Percentiles rank a stretch among this genome's conserved stretches.
These are phyloP conservation scores for Conistra vaccinii DNA, from an alignment of 2,888 invertebrate species.

Conservation along the genomic window DNA sequence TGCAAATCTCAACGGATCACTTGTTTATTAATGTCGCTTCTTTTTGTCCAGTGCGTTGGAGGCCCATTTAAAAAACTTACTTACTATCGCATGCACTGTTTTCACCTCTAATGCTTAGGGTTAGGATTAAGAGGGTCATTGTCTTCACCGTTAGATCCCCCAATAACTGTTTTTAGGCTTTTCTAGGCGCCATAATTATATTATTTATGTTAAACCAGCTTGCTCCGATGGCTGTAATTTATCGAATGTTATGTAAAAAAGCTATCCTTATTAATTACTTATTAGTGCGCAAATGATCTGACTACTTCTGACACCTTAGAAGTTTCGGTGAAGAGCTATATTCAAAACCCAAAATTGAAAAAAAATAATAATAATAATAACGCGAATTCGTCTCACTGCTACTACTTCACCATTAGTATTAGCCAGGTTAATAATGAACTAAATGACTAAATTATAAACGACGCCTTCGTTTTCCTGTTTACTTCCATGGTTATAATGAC, in stretches of 20 bases:
- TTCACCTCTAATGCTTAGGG: background rate
- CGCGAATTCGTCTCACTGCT: background rate
- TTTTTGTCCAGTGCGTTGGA: background rate
- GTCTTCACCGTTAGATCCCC: too few species aligned
- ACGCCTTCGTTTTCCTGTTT: conserved; percentile 48
- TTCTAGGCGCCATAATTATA: background rate
- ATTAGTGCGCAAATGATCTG: background rate
- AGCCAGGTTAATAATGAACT: background rate
- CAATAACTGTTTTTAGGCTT: background rate
- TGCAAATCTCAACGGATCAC: background rate
- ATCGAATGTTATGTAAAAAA: background rate
- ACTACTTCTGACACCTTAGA: background rate
- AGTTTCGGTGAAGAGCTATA: background rate
- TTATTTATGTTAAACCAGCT: background rate
- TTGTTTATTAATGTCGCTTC: background rate
- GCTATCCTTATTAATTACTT: too few species aligned
- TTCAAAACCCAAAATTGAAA: background rate
- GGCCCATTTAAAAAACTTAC: conserved; percentile 16
- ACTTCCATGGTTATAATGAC: conserved; percentile 20
- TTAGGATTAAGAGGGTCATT: background rate
- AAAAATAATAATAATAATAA: background rate
- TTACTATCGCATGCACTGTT: background rate
- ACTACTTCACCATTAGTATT: background rate
- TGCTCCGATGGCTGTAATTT: background rate
- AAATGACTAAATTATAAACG: conserved; percentile 22